phyloP scores from a whole-genome alignment of 2,113 vertebrate genomes.

The Jacana jacana region DNA sequence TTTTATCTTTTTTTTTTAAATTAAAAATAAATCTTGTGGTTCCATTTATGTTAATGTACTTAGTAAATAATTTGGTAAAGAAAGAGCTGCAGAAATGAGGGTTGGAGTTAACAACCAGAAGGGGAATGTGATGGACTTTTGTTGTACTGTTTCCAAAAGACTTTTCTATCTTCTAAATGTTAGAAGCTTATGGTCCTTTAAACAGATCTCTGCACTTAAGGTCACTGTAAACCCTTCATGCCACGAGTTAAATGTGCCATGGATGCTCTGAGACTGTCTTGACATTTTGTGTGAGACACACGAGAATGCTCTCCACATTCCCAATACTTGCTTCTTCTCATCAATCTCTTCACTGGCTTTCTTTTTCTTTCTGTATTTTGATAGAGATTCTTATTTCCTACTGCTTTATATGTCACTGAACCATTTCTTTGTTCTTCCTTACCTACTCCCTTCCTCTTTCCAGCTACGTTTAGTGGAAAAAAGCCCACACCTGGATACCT shows the following conservation, averaged over 20 bases:
- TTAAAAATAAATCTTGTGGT: constrained; percentile 44
- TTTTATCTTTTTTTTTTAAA: neutral
- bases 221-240: neutral
- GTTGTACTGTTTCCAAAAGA: neutral
- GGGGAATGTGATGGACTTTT: neutral
- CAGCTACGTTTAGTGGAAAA: neutral
- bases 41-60: constrained; percentile 49
- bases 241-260: neutral
- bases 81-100: neutral
- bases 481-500: no score
- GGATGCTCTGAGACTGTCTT: neutral
- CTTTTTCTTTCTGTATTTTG: neutral
- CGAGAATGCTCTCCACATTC: neutral
- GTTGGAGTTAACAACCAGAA: neutral
- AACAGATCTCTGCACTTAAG: neutral
- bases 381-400: neutral
- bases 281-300: neutral
- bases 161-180: neutral
- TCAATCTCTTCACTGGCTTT: neutral
- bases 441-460: neutral
- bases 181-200: neutral
- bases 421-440: neutral
- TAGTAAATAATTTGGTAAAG: constrained; percentile 50
- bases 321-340: neutral
- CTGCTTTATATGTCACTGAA: neutral